These are phyloP conservation scores for Kuschelorhynchus macadamiae DNA, from an alignment of 2,888 invertebrate species.

Conservation along the genomic window DNA sequence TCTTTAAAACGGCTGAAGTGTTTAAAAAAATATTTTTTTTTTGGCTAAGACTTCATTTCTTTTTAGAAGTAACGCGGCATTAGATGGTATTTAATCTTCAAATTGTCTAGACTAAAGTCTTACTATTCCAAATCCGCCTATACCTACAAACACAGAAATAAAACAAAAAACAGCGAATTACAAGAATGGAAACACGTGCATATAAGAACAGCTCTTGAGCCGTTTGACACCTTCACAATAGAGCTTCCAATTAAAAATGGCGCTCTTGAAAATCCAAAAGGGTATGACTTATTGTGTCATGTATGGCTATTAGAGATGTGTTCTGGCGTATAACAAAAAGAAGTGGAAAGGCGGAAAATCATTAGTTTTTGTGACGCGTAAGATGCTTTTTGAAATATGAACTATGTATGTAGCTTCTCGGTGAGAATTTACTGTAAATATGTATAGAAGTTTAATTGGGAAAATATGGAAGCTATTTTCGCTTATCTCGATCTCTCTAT, in stretches of 20 bases:
- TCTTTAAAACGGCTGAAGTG: too few species aligned
- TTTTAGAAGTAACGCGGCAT: too few species aligned
- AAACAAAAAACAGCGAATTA: slow-evolving; percentile 19
- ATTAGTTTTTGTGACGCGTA: slow-evolving; percentile 10
- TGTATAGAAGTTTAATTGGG: too few species aligned
- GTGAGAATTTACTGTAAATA: too few species aligned
- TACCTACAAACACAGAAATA: slow-evolving; percentile 27
- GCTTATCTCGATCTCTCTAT: too few species aligned
- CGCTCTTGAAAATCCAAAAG: slow-evolving; percentile 37
- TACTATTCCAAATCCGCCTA: background rate
- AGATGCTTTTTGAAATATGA: too few species aligned
- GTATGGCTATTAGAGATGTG: slow-evolving; percentile 44
- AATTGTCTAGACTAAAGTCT: too few species aligned
- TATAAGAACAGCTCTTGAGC: slow-evolving; percentile 29
- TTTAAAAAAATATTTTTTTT: too few species aligned
- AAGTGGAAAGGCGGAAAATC: background rate
- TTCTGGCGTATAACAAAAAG: slow-evolving; percentile 34
- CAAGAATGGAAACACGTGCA: slow-evolving; percentile 36
- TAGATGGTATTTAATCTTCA: too few species aligned
- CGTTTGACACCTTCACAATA: slow-evolving; percentile 44
- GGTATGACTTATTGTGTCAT: slow-evolving; percentile 43
- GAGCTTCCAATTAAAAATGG: slow-evolving; percentile 46
- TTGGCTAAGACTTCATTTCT: too few species aligned
- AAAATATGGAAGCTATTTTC: too few species aligned
- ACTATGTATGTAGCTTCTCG: too few species aligned